These are phyloP conservation scores for Acrocephalus kingi DNA, from an alignment of 2,113 vertebrate species.

Conservation along the genomic window DNA sequence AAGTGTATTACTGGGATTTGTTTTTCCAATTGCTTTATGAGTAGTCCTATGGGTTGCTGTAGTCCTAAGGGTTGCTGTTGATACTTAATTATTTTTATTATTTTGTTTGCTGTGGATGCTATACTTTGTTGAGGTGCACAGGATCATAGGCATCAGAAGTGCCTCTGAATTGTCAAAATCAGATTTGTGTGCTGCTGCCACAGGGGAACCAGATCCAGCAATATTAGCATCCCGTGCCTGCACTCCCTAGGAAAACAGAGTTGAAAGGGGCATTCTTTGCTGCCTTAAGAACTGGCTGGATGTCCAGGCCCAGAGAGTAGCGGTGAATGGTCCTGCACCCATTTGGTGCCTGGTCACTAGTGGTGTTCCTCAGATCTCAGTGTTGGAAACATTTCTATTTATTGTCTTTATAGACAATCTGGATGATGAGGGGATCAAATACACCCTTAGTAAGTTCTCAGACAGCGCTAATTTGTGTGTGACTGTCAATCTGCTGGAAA, in stretches of 20 bases:
- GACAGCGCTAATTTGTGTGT: not conserved
- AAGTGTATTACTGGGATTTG: not conserved
- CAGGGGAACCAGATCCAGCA: not conserved
- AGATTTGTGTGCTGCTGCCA: not conserved
- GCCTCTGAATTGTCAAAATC: not conserved
- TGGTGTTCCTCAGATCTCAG: not conserved
- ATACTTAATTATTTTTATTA: not conserved
- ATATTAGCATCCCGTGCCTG: not conserved
- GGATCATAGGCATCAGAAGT: not conserved
- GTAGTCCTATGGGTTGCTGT: not conserved
- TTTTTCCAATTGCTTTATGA: not conserved
- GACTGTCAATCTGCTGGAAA: not conserved
- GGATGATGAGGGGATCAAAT: not conserved
- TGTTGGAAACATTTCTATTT: not conserved
- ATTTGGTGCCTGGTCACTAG: not conserved
- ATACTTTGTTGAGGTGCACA: not conserved
- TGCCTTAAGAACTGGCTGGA: not conserved
- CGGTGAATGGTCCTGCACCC: not conserved
- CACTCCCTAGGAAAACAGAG: not conserved
- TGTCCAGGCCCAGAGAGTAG: too few species aligned
- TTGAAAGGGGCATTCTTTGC: not conserved
- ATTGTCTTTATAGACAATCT: not conserved
- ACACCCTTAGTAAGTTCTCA: accelerated
- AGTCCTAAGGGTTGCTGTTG: not conserved
- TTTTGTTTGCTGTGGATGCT: not conserved